Evolutionary conservation across 2,888 invertebrate genomes (phyloP), one percentile per base, ranked within the genome.

Genomic region (Eutolmus rufibarbis): DNA sequence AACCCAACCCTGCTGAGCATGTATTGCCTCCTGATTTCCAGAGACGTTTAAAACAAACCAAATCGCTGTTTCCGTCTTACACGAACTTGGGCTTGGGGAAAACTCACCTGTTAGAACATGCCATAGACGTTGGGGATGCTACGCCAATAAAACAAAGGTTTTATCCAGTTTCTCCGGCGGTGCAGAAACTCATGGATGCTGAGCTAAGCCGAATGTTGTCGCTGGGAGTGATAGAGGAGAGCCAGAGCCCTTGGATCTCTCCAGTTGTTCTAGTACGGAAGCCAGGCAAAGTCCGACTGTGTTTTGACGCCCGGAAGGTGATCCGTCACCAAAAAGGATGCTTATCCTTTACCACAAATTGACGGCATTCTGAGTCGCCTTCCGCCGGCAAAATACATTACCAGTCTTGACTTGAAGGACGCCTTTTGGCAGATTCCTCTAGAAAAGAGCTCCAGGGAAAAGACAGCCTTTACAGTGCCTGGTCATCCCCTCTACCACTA

Each of bases 391-490:
- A 46, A 46, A 8, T 46, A 46, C 46, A 12, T 46, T 4, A 46
- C 46, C 46, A 46, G 46, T 46, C 14, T 46, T 0, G 16, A 16
- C 46, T 46, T 46, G 16, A 46, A 46, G 46, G 16, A 46, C 16
- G 46, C 12, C 46, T 46, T 46, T 46, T 46, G 46, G 46, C 16
- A 46, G 46, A 46, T 46, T 46, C 46, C 46, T 1, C 34, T 87
- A 8, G 57, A 57, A n/a, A 81, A 40, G 8, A 23, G 23, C 5
- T 81, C 81, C 37, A 8, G 43, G 5, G 66, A 82, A 0, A 87
- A 81, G 19, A 87, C 87, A 7, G 87, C 87, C n/a, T 87, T 87
- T 5, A 34, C 34, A 34, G 34, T 34, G 34, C 34, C 46, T 46
- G 46, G 46, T 16, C 16, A 46, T 34, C 34, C 34, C 34, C 34